Base-by-base conservation (phyloP, 92 coral and sea anemone genomes). In the Anthopleura xanthogrammica region DNA sequence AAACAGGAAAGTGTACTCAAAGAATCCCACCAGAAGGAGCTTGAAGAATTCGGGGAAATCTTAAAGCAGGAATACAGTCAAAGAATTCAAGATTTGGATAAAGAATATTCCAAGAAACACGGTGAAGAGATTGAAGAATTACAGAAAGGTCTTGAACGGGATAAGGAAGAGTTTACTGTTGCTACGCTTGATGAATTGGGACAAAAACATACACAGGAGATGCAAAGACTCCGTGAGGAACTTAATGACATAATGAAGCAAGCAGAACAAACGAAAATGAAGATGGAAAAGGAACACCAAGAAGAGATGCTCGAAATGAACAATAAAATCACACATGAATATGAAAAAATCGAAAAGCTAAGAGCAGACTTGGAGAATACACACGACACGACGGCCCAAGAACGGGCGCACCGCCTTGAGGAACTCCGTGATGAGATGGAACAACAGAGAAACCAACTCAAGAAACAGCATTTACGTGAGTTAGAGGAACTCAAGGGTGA, bases 161-260 rank as follows among this genome's bases (percentile, higher is more conserved):
- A 94, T 80, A 83, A 90, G 22, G 90, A 85, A 72, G 97, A 88
- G 82, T 91, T 92, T 50, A 89, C 94, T 17, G 85, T 87, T 22
- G 90, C 94, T 12, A 86, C 93, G n/a, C 80, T 97, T 36, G 97
- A 94, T 60, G 98, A 92, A 66, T 81, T 97, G 52, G 98, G 94
- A 42, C 79, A 79, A 64, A 92, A 82, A 56, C 97, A 97, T 71
- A 90, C 92, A 3, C 91, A 86, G 19, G 96, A 94, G 65, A 48
- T 94, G 41, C 90, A 89, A 79, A 81, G 92, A 66, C 64, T 97
- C 70, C 90, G 90, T 75, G 86, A 81, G 50, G 98, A 97, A 60
- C 91, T 94, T 60, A 89, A 88, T 22, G 93, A 90, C 20, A 56
- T 92, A 52, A 76, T 89, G 74, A 90, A 88, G 36, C 97, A 97